Conservation (phyloP, 2,113 vertebrate species). For the Patagioenas fasciata region DNA sequence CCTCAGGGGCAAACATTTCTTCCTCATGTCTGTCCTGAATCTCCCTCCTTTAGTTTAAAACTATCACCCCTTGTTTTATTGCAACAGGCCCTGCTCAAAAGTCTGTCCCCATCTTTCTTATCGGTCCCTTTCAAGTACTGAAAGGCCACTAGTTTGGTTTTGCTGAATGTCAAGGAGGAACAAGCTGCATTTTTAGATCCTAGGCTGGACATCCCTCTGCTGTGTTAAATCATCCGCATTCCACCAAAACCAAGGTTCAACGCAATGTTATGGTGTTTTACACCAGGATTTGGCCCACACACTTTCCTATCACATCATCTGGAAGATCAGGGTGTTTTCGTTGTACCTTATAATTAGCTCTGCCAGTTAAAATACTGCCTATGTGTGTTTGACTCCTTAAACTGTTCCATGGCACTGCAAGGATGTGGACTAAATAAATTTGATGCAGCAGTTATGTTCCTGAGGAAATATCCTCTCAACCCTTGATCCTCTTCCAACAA, state of each 20-base stretch:
- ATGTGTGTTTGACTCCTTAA: background rate
- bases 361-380: background rate
- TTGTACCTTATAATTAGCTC: background rate
- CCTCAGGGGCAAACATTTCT: too few relatives aligned
- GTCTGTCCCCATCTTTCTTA: too few relatives aligned
- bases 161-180: background rate
- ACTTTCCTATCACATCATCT: background rate
- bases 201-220: background rate
- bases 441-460: background rate
- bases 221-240: background rate
- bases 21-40: too few relatives aligned
- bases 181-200: background rate
- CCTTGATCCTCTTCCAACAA: background rate
- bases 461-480: background rate
- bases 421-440: background rate
- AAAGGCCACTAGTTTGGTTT: background rate
- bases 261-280: background rate
- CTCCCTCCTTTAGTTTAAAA: too few relatives aligned
- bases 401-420: background rate
- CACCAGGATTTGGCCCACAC: background rate
- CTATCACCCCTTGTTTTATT: too few relatives aligned
- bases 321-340: background rate
- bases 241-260: background rate
- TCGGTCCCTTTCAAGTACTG: too few relatives aligned
- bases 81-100: too few relatives aligned